Percentiles rank a stretch among this genome's conserved stretches.
Conservation (phyloP, 2,113 vertebrate genomes). For the Irena cyanogastra region DNA sequence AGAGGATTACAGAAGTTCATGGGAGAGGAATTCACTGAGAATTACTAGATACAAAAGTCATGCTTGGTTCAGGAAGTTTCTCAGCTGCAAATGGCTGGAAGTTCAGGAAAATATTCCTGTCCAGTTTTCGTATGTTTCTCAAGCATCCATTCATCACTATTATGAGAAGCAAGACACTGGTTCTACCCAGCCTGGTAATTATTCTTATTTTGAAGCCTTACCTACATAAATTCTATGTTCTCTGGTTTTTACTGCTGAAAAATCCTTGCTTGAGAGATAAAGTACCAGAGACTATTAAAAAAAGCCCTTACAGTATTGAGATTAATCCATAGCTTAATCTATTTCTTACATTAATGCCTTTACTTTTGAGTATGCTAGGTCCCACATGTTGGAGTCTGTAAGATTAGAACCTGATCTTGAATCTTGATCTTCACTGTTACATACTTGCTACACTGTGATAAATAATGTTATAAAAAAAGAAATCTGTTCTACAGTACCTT, state of each 20-base stretch:
- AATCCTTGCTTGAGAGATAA: not conserved
- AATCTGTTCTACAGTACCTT: not conserved
- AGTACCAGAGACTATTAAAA: not conserved
- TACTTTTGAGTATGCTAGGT: not conserved
- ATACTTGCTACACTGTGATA: not conserved
- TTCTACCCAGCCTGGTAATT: not conserved
- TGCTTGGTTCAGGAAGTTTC: not conserved
- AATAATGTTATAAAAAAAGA: not conserved
- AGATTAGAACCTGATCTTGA: not conserved
- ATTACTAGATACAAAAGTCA: not conserved
- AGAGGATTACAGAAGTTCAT: not conserved
- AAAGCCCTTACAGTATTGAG: not conserved
- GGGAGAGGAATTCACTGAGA: not conserved
- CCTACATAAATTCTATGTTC: not conserved
- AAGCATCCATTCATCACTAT: not conserved
- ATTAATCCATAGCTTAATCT: not conserved
- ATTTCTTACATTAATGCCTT: not conserved
- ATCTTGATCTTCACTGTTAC: not conserved
- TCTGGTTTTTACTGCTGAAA: not conserved
- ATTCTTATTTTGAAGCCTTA: not conserved
- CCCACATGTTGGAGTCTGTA: not conserved
- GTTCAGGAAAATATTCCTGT: not conserved
- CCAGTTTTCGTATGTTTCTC: not conserved
- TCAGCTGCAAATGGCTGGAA: not conserved
- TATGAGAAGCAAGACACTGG: not conserved